Conservation (phyloP, 2,888 invertebrate genomes). For the Hydropsyche betteni region DNA sequence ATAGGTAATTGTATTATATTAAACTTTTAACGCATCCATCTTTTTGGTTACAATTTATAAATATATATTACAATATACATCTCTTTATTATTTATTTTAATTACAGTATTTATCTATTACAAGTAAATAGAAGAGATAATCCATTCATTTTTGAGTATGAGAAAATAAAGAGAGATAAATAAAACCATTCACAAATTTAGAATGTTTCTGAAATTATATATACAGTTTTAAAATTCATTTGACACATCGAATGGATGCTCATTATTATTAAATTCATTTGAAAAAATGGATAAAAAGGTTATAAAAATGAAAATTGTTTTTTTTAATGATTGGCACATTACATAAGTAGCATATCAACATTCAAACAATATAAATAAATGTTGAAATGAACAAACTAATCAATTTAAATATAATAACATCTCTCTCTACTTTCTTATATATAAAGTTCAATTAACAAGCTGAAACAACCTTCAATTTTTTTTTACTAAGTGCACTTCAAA, state of each 20-base stretch:
- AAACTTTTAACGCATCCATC: constrained; percentile 12
- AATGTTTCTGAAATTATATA: too few relatives aligned
- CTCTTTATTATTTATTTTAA: constrained; percentile 27
- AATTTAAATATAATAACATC: background rate
- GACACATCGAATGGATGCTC: too few relatives aligned
- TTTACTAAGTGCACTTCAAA: constrained; percentile 38
- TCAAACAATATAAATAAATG: background rate
- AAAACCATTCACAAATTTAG: background rate
- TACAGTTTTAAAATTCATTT: too few relatives aligned
- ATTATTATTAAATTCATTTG: background rate
- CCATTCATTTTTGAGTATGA: constrained; percentile 7
- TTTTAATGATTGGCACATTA: constrained; percentile 17
- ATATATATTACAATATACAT: constrained; percentile 40
- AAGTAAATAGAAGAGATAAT: constrained; percentile 23
- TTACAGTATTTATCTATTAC: constrained; percentile 27
- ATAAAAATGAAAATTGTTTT: background rate
- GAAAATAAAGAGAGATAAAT: constrained; percentile 22
- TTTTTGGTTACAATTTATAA: constrained; percentile 41
- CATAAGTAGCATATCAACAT: background rate
- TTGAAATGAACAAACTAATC: background rate
- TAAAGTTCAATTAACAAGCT: background rate
- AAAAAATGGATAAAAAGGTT: background rate
- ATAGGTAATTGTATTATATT: background rate
- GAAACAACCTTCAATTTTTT: constrained; percentile 5
- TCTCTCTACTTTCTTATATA: constrained; percentile 8